These are phyloP conservation scores for Eilema griseolum DNA, from an alignment of 2,888 invertebrate genomes.

Conservation along the genomic window DNA sequence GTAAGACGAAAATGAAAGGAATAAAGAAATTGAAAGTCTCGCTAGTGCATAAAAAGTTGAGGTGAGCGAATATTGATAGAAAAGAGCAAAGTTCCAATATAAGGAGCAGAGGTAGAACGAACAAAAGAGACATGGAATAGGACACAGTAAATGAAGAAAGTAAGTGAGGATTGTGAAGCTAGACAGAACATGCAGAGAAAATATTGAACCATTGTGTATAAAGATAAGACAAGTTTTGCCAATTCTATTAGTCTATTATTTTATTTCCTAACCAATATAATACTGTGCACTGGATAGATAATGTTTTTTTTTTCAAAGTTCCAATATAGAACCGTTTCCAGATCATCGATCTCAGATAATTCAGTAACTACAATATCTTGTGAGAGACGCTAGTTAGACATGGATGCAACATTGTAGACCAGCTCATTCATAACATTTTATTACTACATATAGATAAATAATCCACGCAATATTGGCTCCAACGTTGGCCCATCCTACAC, in stretches of 20 bases:
- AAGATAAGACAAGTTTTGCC: no score
- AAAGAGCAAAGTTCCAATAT: neutral
- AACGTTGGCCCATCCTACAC: slow-evolving; percentile 23
- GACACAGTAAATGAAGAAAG: no score
- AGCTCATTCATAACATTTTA: neutral
- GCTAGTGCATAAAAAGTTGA: neutral
- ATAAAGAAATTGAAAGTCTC: neutral
- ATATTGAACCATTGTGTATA: no score
- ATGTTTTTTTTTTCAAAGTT: no score
- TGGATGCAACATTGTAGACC: neutral
- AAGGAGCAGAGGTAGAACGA: no score
- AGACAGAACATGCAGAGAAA: no score
- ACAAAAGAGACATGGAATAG: no score
- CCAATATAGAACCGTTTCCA: neutral
- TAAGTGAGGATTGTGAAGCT: no score
- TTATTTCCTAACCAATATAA: no score
- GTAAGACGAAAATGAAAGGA: neutral
- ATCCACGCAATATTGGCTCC: slow-evolving; percentile 40
- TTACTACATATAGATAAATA: neutral
- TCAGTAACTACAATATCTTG: neutral
- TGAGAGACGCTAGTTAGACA: neutral
- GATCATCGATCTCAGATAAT: no score
- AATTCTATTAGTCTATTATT: no score
- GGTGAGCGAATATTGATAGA: neutral
- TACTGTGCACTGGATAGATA: no score